A percentile compares a stretch with the other conserved stretches of the same genome.
Conservation (phyloP, 2,797 vertebrate species). For the Decapterus maruadsi region DNA sequence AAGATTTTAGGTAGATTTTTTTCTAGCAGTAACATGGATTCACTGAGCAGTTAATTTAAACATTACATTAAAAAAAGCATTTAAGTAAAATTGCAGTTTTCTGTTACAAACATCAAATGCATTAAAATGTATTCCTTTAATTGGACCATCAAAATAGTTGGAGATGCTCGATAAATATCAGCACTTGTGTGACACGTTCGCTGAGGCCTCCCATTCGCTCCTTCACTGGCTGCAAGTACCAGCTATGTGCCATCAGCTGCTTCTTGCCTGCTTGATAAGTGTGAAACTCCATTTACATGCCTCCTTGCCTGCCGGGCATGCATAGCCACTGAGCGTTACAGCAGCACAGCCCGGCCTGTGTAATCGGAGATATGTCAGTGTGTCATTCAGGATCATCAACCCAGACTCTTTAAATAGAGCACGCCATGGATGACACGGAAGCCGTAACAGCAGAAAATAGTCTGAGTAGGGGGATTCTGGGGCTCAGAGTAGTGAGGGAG, state of each 20-base stretch:
- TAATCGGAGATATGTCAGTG: conserved; percentile 83
- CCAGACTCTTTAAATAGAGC: conserved; percentile 78
- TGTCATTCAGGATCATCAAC: conserved; percentile 73
- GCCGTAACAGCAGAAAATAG: conserved; percentile 59
- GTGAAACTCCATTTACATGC: conserved; percentile 68
- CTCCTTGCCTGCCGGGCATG: conserved; percentile 43
- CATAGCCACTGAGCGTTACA: conserved; percentile 37
- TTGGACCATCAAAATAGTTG: neutral
- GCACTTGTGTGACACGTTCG: conserved; percentile 8
- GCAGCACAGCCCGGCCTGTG: conserved; percentile 62
- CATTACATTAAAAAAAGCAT: neutral
- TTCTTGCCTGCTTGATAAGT: conserved; percentile 44
- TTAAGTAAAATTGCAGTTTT: neutral
- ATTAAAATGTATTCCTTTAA: neutral
- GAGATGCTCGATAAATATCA: conserved; percentile 14
- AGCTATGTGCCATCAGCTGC: conserved; percentile 23
- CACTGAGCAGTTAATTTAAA: neutral
- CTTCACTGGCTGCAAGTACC: conserved; percentile 11
- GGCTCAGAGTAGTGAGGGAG: conserved; percentile 15
- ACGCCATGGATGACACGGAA: conserved; percentile 60
- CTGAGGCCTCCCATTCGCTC: conserved; percentile 6
- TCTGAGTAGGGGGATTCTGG: conserved; percentile 34
- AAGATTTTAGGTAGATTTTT: neutral
- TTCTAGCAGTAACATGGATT: neutral
- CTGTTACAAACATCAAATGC: neutral